A percentile compares a stretch with the other conserved stretches of the same genome.
phyloP scores from a whole-genome alignment of 2,888 invertebrate genomes.

The Brenthis daphne region DNA sequence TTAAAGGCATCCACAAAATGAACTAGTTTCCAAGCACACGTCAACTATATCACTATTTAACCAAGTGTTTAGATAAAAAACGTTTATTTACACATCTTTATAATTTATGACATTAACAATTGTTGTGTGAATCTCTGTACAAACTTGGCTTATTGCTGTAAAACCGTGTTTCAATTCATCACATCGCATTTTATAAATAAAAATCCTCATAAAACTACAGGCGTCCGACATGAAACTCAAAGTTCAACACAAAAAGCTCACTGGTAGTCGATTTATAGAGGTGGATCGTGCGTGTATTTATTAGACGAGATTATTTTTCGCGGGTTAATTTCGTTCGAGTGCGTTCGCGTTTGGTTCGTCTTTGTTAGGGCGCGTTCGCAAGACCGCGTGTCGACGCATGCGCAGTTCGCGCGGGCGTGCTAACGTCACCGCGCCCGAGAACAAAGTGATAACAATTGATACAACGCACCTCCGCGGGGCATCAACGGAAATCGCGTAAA shows the following conservation, averaged over 20 bases:
- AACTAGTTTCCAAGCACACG: constrained; percentile 19
- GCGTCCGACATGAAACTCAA: not conserved
- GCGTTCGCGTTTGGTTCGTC: constrained; percentile 60
- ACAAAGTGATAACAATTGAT: constrained; percentile 77
- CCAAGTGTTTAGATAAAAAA: constrained; percentile 30
- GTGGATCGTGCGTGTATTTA: constrained; percentile 19
- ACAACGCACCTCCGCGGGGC: constrained; percentile 56
- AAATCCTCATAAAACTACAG: not conserved
- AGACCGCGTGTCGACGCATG: constrained; percentile 48
- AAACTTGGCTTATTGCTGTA: constrained; percentile 69
- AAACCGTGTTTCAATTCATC: constrained; percentile 65
- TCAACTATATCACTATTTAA: constrained; percentile 16
- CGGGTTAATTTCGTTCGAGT: constrained; percentile 69
- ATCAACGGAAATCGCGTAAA: constrained; percentile 53
- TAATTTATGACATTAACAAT: constrained; percentile 40
- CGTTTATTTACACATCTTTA: constrained; percentile 45
- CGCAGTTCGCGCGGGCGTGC: constrained; percentile 51
- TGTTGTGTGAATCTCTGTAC: constrained; percentile 61
- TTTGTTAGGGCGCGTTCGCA: constrained; percentile 61
- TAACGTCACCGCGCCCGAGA: constrained; percentile 64
- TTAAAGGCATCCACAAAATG: constrained; percentile 38
- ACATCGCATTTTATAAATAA: not conserved
- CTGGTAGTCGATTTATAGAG: not conserved
- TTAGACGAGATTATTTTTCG: constrained; percentile 45
- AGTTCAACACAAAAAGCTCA: not conserved